Conservation (phyloP, 2,113 vertebrate species). For the Herpetotheres cachinnans region DNA sequence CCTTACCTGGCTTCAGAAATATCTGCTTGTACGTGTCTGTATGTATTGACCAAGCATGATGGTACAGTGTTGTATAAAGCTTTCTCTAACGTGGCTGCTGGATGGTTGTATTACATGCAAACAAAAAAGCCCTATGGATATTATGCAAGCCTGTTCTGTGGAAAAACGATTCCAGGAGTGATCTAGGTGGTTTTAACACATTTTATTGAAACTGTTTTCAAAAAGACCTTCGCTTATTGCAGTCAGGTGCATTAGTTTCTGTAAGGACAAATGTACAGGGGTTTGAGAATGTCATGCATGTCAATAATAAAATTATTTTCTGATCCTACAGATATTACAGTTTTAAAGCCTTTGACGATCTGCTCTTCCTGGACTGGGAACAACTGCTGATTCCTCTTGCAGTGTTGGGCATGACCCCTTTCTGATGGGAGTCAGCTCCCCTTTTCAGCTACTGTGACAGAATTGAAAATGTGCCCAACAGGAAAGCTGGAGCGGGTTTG, state of each 20-base stretch:
- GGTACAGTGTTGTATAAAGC: not conserved
- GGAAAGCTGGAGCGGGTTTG: not conserved
- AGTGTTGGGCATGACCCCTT: not conserved
- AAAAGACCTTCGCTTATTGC: not conserved
- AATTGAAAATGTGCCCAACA: constrained; percentile 2
- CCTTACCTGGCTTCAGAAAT: not conserved
- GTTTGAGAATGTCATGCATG: not conserved
- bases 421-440: not conserved
- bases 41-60: not conserved
- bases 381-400: not conserved
- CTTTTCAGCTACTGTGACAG: constrained; percentile 19
- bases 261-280: not conserved
- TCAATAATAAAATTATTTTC: not conserved
- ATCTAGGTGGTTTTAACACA: not conserved
- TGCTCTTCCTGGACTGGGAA: not conserved
- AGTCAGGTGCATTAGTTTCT: not conserved
- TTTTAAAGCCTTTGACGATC: not conserved
- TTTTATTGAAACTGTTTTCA: not conserved
- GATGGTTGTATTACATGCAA: not conserved
- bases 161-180: not conserved
- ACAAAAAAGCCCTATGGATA: not conserved
- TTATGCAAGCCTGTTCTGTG: not conserved
- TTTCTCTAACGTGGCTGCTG: not conserved
- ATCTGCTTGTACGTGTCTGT: not conserved
- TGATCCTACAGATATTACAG: not conserved